phyloP scores from a whole-genome alignment of 2,797 vertebrate genomes.

The Nannoperca australis region DNA sequence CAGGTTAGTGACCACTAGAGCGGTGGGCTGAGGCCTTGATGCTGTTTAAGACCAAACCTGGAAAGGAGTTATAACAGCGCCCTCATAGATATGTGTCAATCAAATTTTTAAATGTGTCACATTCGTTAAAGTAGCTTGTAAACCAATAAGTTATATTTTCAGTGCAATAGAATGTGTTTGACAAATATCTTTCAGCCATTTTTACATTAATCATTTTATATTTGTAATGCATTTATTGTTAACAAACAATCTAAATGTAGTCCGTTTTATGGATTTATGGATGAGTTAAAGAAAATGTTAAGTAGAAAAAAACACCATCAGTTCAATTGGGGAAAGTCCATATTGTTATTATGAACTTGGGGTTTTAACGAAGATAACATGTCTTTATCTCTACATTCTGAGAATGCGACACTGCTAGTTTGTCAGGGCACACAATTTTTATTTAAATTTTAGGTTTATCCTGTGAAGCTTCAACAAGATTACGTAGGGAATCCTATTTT shows the following conservation, averaged over 20 bases:
- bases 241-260: neutral
- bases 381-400: conserved; percentile 30
- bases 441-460: conserved; percentile 62
- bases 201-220: neutral
- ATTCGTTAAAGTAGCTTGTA: neutral
- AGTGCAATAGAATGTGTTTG: neutral
- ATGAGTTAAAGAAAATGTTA: neutral
- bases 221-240: neutral
- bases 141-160: neutral
- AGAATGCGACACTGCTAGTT: conserved; percentile 26
- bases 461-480: conserved; percentile 69
- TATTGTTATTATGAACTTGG: neutral
- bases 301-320: neutral
- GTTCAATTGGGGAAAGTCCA: neutral
- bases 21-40: conserved; percentile 32
- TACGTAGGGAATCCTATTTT: conserved; percentile 73
- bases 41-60: conserved; percentile 16
- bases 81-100: conserved; percentile 1
- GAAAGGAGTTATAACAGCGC: neutral
- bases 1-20: conserved; percentile 87
- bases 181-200: neutral
- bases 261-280: neutral
- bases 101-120: neutral
- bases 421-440: conserved; percentile 41
- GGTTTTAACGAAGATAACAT: conserved; percentile 43